phyloP scores from a whole-genome alignment of 1,140 invertebrate species.

The Spodoptera frugiperda region DNA sequence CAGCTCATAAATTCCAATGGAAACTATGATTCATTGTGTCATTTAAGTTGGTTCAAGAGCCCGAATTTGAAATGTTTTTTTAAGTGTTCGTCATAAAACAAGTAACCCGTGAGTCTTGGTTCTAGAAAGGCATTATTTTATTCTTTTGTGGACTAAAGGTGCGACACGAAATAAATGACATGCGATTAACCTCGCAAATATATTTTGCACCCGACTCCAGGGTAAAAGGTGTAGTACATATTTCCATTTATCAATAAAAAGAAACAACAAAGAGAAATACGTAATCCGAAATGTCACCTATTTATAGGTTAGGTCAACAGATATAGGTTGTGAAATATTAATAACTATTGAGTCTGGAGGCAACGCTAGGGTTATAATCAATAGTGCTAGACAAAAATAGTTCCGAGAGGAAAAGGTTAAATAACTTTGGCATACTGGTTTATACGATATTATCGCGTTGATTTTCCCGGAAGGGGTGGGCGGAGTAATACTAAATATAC shows the following conservation, averaged over 20 bases:
- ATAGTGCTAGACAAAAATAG: conserved; percentile 18
- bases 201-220: too few relatives aligned
- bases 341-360: neutral
- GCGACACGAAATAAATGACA: too few relatives aligned
- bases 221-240: too few relatives aligned
- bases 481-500: too few relatives aligned
- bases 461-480: too few relatives aligned
- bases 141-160: too few relatives aligned
- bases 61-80: neutral
- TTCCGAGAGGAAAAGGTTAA: neutral
- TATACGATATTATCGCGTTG: too few relatives aligned
- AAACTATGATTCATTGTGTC: neutral
- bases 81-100: too few relatives aligned
- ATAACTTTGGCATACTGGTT: neutral
- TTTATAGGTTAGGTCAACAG: conserved; percentile 20
- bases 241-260: neutral
- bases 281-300: conserved; percentile 20
- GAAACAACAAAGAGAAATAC: conserved; percentile 5
- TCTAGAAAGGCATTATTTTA: too few relatives aligned
- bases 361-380: conserved; percentile 20
- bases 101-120: too few relatives aligned
- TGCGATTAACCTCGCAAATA: too few relatives aligned
- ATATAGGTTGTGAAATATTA: conserved; percentile 24
- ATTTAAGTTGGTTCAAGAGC: neutral
- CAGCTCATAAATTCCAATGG: neutral